phyloP scores from a whole-genome alignment of 2,888 invertebrate species.

The Fragum fragum region DNA sequence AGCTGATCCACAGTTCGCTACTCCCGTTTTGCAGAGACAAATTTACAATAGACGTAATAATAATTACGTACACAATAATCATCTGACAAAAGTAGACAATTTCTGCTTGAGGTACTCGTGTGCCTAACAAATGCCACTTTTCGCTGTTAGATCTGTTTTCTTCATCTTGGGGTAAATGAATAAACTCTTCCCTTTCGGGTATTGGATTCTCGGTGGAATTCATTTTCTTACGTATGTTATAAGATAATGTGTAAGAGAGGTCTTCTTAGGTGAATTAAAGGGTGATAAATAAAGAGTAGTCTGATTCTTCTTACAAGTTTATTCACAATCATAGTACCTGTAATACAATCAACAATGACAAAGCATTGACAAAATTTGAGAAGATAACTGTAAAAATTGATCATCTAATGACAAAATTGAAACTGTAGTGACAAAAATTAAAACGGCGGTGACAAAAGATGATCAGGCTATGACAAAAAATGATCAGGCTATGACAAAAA shows the following conservation, averaged over 20 bases:
- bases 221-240: slow-evolving; percentile 29
- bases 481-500: background rate
- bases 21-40: slow-evolving; percentile 46
- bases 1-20: slow-evolving; percentile 46
- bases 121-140: slow-evolving; percentile 54
- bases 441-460: background rate
- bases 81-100: slow-evolving; percentile 65
- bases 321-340: too few species aligned
- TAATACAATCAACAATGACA: too few species aligned
- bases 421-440: slow-evolving; percentile 1
- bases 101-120: slow-evolving; percentile 49
- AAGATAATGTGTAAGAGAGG: too few species aligned
- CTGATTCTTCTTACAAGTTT: too few species aligned
- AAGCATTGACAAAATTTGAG: background rate
- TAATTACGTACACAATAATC: slow-evolving; percentile 52
- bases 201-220: background rate
- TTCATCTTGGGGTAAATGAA: slow-evolving; percentile 27
- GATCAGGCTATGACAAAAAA: slow-evolving; percentile 17
- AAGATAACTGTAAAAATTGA: slow-evolving; percentile 1
- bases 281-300: too few species aligned
- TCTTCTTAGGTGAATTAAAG: too few species aligned
- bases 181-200: slow-evolving; percentile 39
- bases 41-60: slow-evolving; percentile 56
- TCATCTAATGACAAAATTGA: slow-evolving; percentile 9
- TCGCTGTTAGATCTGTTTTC: slow-evolving; percentile 36